Conservation (phyloP, 1,140 invertebrate genomes). For the Neelides sp. region DNA sequence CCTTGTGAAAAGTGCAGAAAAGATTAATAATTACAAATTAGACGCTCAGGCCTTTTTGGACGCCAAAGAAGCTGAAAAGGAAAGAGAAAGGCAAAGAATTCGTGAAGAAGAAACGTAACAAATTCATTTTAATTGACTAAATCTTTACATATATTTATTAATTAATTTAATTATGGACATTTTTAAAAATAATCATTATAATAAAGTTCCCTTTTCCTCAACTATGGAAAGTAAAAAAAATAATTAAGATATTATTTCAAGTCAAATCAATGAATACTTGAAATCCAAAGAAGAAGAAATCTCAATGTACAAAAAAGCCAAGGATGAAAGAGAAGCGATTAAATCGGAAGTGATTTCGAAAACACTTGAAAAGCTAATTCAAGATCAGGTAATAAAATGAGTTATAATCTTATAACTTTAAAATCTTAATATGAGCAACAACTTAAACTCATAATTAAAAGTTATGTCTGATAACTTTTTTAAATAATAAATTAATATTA, state of each 20-base stretch:
- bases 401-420: too few species aligned
- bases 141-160: background rate
- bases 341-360: conserved; percentile 24
- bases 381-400: conserved; percentile 17
- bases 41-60: conserved; percentile 21
- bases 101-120: conserved; percentile 24
- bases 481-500: background rate
- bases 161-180: background rate
- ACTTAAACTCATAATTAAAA: background rate
- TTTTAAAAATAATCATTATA: conserved; percentile 1
- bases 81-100: conserved; percentile 13
- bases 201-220: background rate
- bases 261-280: conserved; percentile 18
- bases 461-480: too few species aligned
- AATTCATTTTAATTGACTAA: background rate
- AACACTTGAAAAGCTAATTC: conserved; percentile 25
- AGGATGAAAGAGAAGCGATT: conserved; percentile 15
- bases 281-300: conserved; percentile 17
- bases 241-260: conserved; percentile 1
- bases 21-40: conserved; percentile 23
- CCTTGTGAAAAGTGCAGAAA: conserved; percentile 19
- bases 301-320: conserved; percentile 14
- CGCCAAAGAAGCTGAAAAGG: conserved; percentile 1
- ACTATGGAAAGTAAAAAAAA: conserved; percentile 1
- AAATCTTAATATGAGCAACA: background rate